Conservation (phyloP, 2,797 vertebrate genomes). For the Spondyliosoma cantharus region DNA sequence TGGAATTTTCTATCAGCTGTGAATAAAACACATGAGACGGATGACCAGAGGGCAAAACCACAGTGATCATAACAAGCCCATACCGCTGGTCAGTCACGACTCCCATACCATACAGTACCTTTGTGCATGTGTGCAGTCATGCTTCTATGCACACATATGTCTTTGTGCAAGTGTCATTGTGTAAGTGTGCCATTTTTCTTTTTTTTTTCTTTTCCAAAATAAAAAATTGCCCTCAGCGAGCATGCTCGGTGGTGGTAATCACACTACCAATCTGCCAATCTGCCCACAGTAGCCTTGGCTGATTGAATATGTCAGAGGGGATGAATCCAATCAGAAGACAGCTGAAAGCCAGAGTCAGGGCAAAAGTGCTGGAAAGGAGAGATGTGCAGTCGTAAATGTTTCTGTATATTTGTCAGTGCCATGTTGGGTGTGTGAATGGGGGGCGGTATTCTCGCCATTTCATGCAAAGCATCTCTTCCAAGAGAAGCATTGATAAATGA, state of each 20-base stretch:
- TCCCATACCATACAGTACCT: constrained; percentile 36
- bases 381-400: constrained; percentile 56
- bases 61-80: constrained; percentile 30
- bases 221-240: constrained; percentile 63
- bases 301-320: constrained; percentile 81
- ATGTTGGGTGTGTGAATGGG: constrained; percentile 52
- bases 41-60: constrained; percentile 37
- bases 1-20: constrained; percentile 46
- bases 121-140: constrained; percentile 53
- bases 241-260: constrained; percentile 76
- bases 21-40: constrained; percentile 53
- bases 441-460: constrained; percentile 64
- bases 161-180: constrained; percentile 51
- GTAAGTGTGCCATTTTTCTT: constrained; percentile 23
- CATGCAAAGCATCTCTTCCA: constrained; percentile 73
- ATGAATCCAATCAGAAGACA: constrained; percentile 78
- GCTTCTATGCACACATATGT: constrained; percentile 55
- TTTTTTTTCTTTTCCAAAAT: constrained; percentile 26
- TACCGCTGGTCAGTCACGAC: constrained; percentile 19
- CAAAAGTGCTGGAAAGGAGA: constrained; percentile 53
- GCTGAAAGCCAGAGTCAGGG: constrained; percentile 67
- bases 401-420: constrained; percentile 71
- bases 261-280: constrained; percentile 78
- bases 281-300: constrained; percentile 72
- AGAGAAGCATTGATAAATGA: constrained; percentile 79